These are phyloP conservation scores for Tamias sibiricus DNA, from an alignment of 2,113 vertebrate species.

Conservation along the genomic window DNA sequence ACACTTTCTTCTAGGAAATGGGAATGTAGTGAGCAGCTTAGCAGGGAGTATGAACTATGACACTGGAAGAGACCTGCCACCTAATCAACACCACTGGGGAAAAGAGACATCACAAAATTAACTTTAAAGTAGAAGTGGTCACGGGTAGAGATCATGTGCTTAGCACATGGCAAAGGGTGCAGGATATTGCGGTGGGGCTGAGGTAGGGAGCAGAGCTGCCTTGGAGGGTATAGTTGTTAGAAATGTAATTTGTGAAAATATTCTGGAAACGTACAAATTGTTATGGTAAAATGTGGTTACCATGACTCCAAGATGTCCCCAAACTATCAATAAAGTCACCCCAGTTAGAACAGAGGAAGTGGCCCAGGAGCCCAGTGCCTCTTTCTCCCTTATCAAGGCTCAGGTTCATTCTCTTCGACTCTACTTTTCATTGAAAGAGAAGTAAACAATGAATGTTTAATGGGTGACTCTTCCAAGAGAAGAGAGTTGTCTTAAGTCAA, in stretches of 20 bases:
- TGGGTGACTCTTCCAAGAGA: not conserved
- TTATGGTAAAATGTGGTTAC: not conserved
- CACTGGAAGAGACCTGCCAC: not conserved
- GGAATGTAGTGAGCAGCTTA: not conserved
- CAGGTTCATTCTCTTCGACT: not conserved
- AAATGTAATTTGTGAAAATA: not conserved
- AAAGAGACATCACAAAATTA: not conserved
- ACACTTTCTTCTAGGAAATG: not conserved
- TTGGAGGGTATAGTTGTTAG: not conserved
- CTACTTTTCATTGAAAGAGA: conserved; percentile 27
- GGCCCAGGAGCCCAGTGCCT: not conserved
- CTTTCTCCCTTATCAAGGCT: not conserved
- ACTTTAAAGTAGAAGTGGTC: not conserved
- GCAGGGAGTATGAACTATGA: not conserved
- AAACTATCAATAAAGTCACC: not conserved
- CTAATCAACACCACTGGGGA: not conserved
- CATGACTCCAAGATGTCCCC: not conserved
- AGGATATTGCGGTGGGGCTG: not conserved
- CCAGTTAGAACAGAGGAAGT: not conserved
- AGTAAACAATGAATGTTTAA: not conserved
- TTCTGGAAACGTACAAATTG: not conserved
- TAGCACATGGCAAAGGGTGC: not conserved
- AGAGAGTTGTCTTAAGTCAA: not conserved
- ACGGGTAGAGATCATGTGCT: not conserved
- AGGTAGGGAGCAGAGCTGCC: not conserved